Evolutionary conservation across 2,113 vertebrate species (phyloP).

Genomic region (Gasterosteus aculeatus): DNA sequence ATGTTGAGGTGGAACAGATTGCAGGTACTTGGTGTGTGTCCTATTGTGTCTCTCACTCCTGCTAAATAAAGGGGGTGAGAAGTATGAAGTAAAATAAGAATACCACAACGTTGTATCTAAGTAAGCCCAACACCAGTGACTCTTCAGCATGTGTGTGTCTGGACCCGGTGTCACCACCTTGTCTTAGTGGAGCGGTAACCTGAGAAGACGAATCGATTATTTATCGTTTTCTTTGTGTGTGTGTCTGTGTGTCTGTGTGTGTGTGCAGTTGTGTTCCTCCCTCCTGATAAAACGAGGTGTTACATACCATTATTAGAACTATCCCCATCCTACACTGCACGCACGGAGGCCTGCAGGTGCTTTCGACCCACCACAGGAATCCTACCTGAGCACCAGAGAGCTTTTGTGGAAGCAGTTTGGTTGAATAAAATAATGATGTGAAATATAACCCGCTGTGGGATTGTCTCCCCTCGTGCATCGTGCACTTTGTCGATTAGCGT

Average conservation of each 20-base stretch:
- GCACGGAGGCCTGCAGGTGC: background rate
- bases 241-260: background rate
- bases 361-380: background rate
- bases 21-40: background rate
- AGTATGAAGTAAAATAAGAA: background rate
- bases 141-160: background rate
- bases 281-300: conserved; percentile 14
- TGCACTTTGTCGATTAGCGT: conserved; percentile 47
- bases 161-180: background rate
- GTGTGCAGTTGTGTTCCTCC: conserved; percentile 16
- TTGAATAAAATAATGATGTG: background rate
- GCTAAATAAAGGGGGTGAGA: background rate
- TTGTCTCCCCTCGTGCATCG: background rate
- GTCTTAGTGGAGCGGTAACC: conserved; percentile 45
- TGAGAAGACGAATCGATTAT: conserved; percentile 63
- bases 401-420: background rate
- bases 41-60: background rate
- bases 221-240: conserved; percentile 54
- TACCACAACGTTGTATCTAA: background rate
- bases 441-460: background rate
- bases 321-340: background rate
- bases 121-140: background rate
- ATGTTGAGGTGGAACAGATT: background rate
- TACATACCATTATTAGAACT: background rate
- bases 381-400: background rate